Conservation (phyloP, 2,888 invertebrate genomes). For the Lepidochrysops patricia region DNA sequence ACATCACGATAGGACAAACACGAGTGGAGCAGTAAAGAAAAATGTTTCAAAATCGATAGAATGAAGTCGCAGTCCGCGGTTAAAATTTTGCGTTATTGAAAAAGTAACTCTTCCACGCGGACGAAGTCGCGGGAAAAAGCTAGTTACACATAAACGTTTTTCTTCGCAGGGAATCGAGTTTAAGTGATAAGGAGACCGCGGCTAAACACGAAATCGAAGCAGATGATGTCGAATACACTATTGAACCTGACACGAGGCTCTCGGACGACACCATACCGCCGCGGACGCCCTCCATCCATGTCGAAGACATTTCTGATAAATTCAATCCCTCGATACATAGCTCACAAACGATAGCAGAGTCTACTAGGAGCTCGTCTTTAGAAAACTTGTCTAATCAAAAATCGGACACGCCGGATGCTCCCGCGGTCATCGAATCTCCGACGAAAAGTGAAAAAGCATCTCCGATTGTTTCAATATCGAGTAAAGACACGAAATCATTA, state of each 20-base stretch:
- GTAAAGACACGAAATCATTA: constrained; percentile 4
- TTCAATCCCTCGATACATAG: constrained; percentile 34
- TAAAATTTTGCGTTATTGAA: no score
- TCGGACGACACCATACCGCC: constrained; percentile 32
- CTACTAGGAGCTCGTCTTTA: constrained; percentile 25
- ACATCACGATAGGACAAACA: no score
- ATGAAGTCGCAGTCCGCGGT: no score
- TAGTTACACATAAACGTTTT: constrained; percentile 18
- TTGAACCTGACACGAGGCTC: constrained; percentile 18
- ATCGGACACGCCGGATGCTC: constrained; percentile 22
- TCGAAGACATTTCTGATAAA: constrained; percentile 54
- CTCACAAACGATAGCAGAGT: constrained; percentile 21
- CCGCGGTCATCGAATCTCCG: constrained; percentile 17
- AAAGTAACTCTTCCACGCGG: no score
- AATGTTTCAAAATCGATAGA: no score
- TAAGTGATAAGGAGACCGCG: constrained; percentile 31
- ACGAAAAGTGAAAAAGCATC: constrained; percentile 33
- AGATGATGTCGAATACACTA: constrained; percentile 24
- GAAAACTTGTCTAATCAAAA: constrained; percentile 27
- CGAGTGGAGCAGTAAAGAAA: no score
- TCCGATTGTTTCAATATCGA: constrained; percentile 28
- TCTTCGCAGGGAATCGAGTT: constrained; percentile 53
- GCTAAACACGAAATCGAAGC: constrained; percentile 26
- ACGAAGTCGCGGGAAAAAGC: no score
- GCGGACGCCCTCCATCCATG: constrained; percentile 50